Base-by-base conservation (phyloP, 2,888 invertebrate genomes). In the Phengaris alcon region DNA sequence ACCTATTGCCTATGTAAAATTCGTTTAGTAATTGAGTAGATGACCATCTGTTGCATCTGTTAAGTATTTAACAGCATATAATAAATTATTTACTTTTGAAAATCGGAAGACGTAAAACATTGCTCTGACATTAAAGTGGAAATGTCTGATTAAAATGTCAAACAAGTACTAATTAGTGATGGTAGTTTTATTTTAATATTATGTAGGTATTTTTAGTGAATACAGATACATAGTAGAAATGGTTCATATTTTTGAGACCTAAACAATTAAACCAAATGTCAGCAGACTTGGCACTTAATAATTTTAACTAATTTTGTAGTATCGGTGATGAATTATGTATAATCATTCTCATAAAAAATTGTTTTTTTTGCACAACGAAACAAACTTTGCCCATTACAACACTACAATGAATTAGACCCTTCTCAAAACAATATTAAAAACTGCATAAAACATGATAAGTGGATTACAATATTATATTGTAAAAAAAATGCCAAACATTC, bases 71-170 rank as follows among this genome's bases (percentile, higher is more conserved):
- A 13, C 64, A 64, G 12, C 12, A 35, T 44, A 35, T 44, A 64
- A 64, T 35, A 35, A 35, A 35, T 5, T 35, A 35, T 35, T 64
- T 44, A 13, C 35, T 44, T 6, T 10, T 6, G 10, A 64, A 64
- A 64, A 35, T 64, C 64, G 35, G 10, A 59, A 59, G 22, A 59
- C 64, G 6, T 10, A 22, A 64, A 64, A 64, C 64, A 44, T 4
- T 35, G 35, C 6, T 12, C 35, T 64, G 64, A 64, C 64, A 64
- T 35, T 22, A 22, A 4, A 22, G 35, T 64, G 64, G 35, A 64
- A 64, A 64, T 64, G 64, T 64, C 59, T 64, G 64, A 44, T 64
- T 44, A 6, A 64, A 64, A 64, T 64, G 35, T 64, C 64, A 64
- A 64, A 64, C 35, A 15, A 64, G 59, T 22, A 59, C 22, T 59